phyloP scores from a whole-genome alignment of 2,113 vertebrate genomes.

The Mugil cephalus region DNA sequence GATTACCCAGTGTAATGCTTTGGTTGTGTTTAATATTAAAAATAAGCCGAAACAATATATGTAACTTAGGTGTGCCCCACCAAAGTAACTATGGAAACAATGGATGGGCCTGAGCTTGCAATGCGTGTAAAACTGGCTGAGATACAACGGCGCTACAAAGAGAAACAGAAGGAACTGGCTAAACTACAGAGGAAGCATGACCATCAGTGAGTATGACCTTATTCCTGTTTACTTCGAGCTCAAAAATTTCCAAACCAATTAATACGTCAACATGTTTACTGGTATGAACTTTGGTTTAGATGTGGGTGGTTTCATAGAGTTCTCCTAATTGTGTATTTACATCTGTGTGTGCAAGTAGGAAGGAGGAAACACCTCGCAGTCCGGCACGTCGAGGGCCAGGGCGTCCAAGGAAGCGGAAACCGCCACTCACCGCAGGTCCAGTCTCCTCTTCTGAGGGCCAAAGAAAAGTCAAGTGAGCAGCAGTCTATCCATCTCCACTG shows the following conservation, averaged over 20 bases:
- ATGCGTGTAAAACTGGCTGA: conserved; percentile 94
- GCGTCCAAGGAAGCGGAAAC: conserved; percentile 93
- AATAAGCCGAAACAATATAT: conserved; percentile 16
- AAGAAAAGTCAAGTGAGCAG: conserved; percentile 92
- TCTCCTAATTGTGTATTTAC: conserved; percentile 30
- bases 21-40: conserved; percentile 12
- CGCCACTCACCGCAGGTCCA: conserved; percentile 72
- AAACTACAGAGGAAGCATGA: conserved; percentile 93
- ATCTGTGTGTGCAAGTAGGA: conserved; percentile 81
- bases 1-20: background rate
- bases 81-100: conserved; percentile 91
- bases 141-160: conserved; percentile 94
- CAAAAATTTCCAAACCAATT: background rate
- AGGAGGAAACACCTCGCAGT: conserved; percentile 94
- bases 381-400: conserved; percentile 93
- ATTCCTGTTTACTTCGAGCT: background rate
- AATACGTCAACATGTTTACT: background rate
- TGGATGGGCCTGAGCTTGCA: conserved; percentile 93
- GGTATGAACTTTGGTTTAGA: background rate
- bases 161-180: conserved; percentile 94
- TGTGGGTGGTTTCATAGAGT: conserved; percentile 3
- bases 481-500: conserved; percentile 30
- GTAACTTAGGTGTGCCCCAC: conserved; percentile 90
- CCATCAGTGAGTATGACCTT: conserved; percentile 84
- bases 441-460: conserved; percentile 82